Evolutionary conservation across 2,113 vertebrate species (phyloP), one percentile per base, ranked within the genome.

Genomic region (Calidris pygmaea): DNA sequence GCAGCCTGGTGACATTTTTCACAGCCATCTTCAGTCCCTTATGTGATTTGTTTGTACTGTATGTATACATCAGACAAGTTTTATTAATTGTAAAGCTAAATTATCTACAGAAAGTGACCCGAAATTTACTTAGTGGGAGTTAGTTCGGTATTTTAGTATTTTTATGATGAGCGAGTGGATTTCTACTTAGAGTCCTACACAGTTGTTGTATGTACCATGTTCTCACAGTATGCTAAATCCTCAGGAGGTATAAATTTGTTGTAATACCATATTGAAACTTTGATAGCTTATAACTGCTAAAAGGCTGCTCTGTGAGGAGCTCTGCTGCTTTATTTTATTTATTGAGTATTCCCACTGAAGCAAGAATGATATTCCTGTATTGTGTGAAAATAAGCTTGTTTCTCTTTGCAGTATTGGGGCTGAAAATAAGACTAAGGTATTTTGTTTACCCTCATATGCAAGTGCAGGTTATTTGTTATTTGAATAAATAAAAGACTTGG

Each of bases 291-390:
- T 60, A 82, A 15, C 50, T 89, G 58, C 74, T 85, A 53, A 82
- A 90, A 67, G 48, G 32, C 35, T 87, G n/a, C 53, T 93, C 45
- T 66, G 66, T 87, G 62, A 89, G 60, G 68, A 80, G 8, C 74
- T 90, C 32, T 73, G 3, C 41, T 88, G 45, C 70, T 93, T 73
- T 71, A 43, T 87, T 82, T 95, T 73, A 63, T 85, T 74, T 93
- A 63, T 32, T 85, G 62, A 94, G 35, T 80, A 47, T 92, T 95
- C 67, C 58, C 79, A 24, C 27, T 60, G 79, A 84, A 84, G 73
- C 56, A 72, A 68, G 43, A 73, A 58, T 48, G 24, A 60, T 85
- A 50, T 6, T 75, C 39, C 48, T 90, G 19, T 58, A 32, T 68
- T 91, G n/a, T 93, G 65, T 78, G 63, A 66, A 80, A 73, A 76